Evolutionary conservation across 2,888 invertebrate species (phyloP).

Genomic region (Agrypnus murinus): DNA sequence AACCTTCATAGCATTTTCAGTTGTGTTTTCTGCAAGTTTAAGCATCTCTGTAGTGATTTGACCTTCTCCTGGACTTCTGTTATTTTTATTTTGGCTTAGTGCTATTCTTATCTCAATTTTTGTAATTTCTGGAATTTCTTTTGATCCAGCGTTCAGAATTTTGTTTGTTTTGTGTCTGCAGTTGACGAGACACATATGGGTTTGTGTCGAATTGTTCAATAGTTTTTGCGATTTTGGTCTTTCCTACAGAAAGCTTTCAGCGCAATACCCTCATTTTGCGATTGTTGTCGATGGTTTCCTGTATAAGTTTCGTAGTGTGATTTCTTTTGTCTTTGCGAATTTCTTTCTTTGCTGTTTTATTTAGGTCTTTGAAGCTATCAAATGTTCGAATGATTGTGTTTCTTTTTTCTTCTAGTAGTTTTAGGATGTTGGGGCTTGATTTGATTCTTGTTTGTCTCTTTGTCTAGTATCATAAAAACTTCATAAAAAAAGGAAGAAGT

Average conservation of each 20-base stretch:
- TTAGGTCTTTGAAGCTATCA: conserved; percentile 3
- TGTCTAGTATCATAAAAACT: neutral
- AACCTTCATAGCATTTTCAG: neutral
- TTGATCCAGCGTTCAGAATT: conserved; percentile 8
- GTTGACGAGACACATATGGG: neutral
- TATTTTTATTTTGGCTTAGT: neutral
- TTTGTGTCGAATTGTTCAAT: neutral
- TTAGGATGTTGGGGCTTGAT: neutral
- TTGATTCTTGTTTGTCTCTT: neutral
- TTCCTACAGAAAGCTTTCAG: neutral
- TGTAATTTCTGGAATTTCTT: neutral
- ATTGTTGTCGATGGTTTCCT: conserved; percentile 6
- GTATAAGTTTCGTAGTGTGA: neutral
- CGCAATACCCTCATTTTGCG: conserved; percentile 7
- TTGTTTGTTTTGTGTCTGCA: conserved; percentile 3
- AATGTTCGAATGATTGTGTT: conserved; percentile 3
- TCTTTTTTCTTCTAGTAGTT: too few relatives aligned
- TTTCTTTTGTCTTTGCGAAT: conserved; percentile 4
- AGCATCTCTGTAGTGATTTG: conserved; percentile 2
- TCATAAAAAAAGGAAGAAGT: too few relatives aligned
- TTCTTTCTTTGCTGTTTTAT: conserved; percentile 1
- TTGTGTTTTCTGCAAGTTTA: conserved; percentile 9
- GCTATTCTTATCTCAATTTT: neutral
- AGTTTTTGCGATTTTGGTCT: neutral
- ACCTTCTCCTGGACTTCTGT: conserved; percentile 4